Percentiles rank a stretch among this genome's conserved stretches.
Conservation (phyloP, 1,140 invertebrate genomes). For the Agrypnia vestita region DNA sequence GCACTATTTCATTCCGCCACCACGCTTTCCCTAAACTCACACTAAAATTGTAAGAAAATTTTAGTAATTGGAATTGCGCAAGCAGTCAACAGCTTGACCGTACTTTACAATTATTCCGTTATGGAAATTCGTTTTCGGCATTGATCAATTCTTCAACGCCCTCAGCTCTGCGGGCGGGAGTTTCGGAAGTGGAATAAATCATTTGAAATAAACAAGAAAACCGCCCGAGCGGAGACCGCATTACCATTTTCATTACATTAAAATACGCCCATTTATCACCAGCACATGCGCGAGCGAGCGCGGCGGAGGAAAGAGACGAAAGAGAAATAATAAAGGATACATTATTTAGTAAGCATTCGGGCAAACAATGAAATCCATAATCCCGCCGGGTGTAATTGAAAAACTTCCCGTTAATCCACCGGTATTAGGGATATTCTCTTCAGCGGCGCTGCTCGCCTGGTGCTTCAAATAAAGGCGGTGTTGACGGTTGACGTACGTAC, state of each 20-base stretch:
- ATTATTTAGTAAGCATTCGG: constrained; percentile 52
- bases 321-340: constrained; percentile 47
- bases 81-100: not conserved
- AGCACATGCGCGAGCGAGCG: constrained; percentile 19
- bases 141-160: constrained; percentile 24
- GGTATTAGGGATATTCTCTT: constrained; percentile 31
- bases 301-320: constrained; percentile 22
- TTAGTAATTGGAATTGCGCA: not conserved
- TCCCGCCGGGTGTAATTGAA: constrained; percentile 55
- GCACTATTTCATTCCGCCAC: too few species aligned
- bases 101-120: constrained; percentile 18
- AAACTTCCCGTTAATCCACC: constrained; percentile 56
- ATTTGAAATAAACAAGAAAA: constrained; percentile 45
- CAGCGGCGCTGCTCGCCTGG: constrained; percentile 13
- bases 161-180: constrained; percentile 18
- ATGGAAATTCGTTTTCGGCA: constrained; percentile 32
- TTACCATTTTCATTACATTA: constrained; percentile 48
- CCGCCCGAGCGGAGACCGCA: constrained; percentile 3
- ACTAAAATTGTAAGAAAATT: not conserved
- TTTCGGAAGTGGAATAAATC: constrained; percentile 33
- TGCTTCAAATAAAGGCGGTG: too few species aligned
- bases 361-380: constrained; percentile 56
- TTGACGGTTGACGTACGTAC: too few species aligned
- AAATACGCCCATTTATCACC: constrained; percentile 38
- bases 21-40: too few species aligned